Conservation (phyloP, 2,888 invertebrate genomes). For the Luperina testacea region DNA sequence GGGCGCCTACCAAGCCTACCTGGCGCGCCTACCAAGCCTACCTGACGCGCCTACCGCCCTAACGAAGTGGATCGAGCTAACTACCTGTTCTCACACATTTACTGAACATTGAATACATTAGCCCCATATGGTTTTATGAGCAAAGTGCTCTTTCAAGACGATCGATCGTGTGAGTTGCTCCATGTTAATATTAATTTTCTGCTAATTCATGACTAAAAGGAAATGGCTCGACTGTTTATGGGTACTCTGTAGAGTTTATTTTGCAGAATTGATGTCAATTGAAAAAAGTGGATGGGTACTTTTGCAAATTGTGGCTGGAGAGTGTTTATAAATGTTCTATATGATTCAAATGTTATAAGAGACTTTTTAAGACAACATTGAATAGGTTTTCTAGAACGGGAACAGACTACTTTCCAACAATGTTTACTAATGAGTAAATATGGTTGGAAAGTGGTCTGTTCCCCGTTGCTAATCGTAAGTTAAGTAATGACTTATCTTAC, state of each 20-base stretch:
- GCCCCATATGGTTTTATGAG: constrained; percentile 33
- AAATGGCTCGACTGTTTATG: constrained; percentile 1
- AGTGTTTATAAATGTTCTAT: background rate
- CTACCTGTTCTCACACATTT: constrained; percentile 55
- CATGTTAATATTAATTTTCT: constrained; percentile 17
- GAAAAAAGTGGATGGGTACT: background rate
- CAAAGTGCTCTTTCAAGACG: constrained; percentile 26
- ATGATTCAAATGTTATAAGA: background rate
- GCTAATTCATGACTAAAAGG: constrained; percentile 8
- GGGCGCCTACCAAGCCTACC: too few species aligned
- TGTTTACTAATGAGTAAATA: too few species aligned
- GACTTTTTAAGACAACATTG: background rate
- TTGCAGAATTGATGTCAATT: background rate
- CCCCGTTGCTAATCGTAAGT: too few species aligned
- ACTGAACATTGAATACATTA: constrained; percentile 51
- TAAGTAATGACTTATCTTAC: background rate
- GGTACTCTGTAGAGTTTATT: constrained; percentile 16
- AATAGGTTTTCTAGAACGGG: background rate
- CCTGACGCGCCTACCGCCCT: constrained; percentile 28
- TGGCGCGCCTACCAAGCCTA: background rate
- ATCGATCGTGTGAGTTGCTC: constrained; percentile 1
- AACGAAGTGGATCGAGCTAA: constrained; percentile 66
- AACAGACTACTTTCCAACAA: too few species aligned
- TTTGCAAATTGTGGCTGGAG: background rate
- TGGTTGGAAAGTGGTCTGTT: too few species aligned